phyloP scores from a whole-genome alignment of 2,888 invertebrate genomes.

The Perizoma flavofasciatum region DNA sequence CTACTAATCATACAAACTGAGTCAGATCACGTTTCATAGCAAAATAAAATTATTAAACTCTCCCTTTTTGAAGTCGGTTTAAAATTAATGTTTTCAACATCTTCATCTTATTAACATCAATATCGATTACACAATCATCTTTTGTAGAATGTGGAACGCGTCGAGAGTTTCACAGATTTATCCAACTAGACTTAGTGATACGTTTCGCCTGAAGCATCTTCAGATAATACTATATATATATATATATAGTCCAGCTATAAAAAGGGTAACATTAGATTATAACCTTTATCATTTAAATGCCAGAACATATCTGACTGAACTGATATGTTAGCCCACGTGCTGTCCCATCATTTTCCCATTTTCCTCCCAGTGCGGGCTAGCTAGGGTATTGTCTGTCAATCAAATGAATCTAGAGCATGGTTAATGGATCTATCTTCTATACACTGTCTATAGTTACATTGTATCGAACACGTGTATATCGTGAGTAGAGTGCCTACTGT shows the following conservation, averaged over 20 bases:
- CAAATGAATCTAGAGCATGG: too few species aligned
- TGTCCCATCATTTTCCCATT: conserved; percentile 6
- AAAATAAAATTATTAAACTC: background rate
- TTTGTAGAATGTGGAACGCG: conserved; percentile 26
- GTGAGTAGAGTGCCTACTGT: too few species aligned
- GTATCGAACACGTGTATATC: too few species aligned
- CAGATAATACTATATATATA: too few species aligned
- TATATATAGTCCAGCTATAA: too few species aligned
- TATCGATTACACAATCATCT: conserved; percentile 37
- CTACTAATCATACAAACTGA: background rate
- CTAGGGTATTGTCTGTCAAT: conserved; percentile 17
- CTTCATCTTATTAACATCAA: too few species aligned
- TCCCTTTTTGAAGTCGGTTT: too few species aligned
- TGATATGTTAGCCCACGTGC: conserved; percentile 4
- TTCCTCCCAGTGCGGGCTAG: conserved; percentile 13
- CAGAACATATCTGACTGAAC: background rate
- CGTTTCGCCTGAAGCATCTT: too few species aligned
- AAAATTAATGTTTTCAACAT: too few species aligned
- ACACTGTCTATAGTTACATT: too few species aligned
- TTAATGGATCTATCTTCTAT: too few species aligned
- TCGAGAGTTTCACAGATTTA: conserved; percentile 4
- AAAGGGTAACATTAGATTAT: background rate
- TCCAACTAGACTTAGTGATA: too few species aligned
- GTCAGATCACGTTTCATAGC: conserved; percentile 1
- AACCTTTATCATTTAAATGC: conserved; percentile 13